phyloP scores from a whole-genome alignment of 2,113 vertebrate genomes.

The Pao palembangensis region DNA sequence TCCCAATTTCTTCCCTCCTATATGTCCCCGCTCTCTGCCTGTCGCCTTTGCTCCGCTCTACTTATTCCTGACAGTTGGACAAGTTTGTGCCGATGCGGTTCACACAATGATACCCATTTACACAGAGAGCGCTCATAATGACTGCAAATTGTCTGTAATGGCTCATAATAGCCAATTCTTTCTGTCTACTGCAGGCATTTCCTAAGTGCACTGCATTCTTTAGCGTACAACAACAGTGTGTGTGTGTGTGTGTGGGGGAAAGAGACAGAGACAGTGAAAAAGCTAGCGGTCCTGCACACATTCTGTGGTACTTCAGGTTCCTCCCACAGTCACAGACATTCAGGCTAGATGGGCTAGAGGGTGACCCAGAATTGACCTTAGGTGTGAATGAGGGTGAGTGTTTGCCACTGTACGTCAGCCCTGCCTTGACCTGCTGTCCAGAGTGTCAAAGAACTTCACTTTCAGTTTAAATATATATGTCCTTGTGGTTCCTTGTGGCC shows the following conservation, averaged over 20 bases:
- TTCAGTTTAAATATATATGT: too few relatives aligned
- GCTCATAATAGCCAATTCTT: slow-evolving; percentile 52
- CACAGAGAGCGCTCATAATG: slow-evolving; percentile 56
- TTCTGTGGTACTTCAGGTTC: too few relatives aligned
- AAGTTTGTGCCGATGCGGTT: slow-evolving; percentile 46
- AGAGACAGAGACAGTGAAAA: too few relatives aligned
- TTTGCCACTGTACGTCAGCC: too few relatives aligned
- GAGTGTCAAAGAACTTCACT: not conserved
- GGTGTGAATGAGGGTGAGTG: too few relatives aligned
- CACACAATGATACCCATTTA: slow-evolving; percentile 57
- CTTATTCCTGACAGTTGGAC: slow-evolving; percentile 61
- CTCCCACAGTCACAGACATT: too few relatives aligned
- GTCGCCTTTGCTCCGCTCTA: slow-evolving; percentile 7
- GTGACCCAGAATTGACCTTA: too few relatives aligned
- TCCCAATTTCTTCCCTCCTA: not conserved
- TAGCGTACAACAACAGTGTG: not conserved
- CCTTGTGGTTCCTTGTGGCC: too few relatives aligned
- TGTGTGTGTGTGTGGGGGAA: not conserved
- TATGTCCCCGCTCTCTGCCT: not conserved
- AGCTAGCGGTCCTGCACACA: too few relatives aligned
- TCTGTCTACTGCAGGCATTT: slow-evolving; percentile 31
- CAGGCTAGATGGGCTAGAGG: too few relatives aligned
- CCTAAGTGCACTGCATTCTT: slow-evolving; percentile 11
- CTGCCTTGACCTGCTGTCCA: not conserved
- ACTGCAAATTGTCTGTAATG: slow-evolving; percentile 61